Evolutionary conservation across 2,797 vertebrate species (phyloP).

Genomic region (Rhinoraja longicauda): DNA sequence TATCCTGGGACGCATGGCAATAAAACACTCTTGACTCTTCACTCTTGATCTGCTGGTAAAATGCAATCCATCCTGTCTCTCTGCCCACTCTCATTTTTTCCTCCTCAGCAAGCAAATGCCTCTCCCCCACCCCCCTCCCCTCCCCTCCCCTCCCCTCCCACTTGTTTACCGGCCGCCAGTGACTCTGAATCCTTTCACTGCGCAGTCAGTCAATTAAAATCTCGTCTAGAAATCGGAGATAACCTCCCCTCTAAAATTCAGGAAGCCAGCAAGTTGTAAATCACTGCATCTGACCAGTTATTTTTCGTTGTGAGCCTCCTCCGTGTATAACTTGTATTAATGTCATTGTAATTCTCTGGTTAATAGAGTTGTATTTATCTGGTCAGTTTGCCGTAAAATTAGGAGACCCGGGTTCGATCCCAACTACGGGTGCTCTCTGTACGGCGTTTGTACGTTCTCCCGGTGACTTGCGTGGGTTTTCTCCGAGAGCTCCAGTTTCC

Average conservation of each 20-base stretch:
- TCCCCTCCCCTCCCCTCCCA: not conserved
- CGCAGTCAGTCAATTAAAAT: conserved; percentile 15
- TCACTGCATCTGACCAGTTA: not conserved
- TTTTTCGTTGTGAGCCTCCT: not conserved
- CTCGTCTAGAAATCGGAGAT: not conserved
- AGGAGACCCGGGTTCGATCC: too few relatives aligned
- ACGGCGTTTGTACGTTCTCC: too few relatives aligned
- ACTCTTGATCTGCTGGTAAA: not conserved
- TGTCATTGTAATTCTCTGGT: not conserved
- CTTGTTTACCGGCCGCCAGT: not conserved
- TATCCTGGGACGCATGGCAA: too few relatives aligned
- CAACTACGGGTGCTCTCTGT: too few relatives aligned
- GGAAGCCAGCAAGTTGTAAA: not conserved
- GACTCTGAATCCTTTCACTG: conserved; percentile 18
- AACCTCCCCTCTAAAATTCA: not conserved
- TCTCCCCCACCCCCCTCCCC: not conserved
- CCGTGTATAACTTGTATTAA: not conserved
- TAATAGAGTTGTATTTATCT: not conserved
- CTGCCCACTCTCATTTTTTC: not conserved
- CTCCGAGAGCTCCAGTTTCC: too few relatives aligned
- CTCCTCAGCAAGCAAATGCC: not conserved
- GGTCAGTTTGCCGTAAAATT: not conserved
- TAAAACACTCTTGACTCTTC: too few relatives aligned
- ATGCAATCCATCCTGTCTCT: not conserved
- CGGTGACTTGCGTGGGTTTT: too few relatives aligned